Percentiles rank a stretch among this genome's conserved stretches.
Conservation (phyloP, 2,113 vertebrate genomes). For the Saguinus imperator region DNA sequence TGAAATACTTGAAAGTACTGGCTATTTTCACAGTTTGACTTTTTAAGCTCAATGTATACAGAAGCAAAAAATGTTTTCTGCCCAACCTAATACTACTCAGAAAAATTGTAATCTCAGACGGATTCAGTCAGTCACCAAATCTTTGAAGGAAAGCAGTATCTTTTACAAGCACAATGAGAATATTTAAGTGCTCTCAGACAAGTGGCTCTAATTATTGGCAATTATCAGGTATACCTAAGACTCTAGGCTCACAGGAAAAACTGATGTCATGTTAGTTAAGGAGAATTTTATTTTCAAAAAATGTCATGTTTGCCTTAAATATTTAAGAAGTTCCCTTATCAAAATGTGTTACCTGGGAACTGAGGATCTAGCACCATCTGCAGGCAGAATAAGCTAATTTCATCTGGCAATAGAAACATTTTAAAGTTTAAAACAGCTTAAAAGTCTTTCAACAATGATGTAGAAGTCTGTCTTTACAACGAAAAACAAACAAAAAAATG, state of each 20-base stretch:
- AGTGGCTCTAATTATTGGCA: background rate
- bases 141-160: background rate
- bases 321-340: conserved; percentile 15
- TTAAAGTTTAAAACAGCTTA: background rate
- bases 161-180: background rate
- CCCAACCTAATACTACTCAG: background rate
- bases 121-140: background rate
- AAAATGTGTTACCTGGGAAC: background rate
- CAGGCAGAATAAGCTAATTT: conserved; percentile 43
- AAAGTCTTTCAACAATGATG: background rate
- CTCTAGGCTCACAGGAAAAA: background rate
- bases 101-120: background rate
- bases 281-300: conserved; percentile 27
- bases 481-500: background rate
- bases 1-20: background rate
- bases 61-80: background rate
- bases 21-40: background rate
- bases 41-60: background rate
- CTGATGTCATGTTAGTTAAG: background rate
- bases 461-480: background rate
- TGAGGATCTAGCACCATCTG: conserved; percentile 66
- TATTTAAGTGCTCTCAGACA: background rate
- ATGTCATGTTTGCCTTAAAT: conserved; percentile 23
- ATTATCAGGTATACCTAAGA: background rate
- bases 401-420: background rate